Conservation (phyloP, 35 echinoderm and acorn worm species). For the Amphiura filiformis region DNA sequence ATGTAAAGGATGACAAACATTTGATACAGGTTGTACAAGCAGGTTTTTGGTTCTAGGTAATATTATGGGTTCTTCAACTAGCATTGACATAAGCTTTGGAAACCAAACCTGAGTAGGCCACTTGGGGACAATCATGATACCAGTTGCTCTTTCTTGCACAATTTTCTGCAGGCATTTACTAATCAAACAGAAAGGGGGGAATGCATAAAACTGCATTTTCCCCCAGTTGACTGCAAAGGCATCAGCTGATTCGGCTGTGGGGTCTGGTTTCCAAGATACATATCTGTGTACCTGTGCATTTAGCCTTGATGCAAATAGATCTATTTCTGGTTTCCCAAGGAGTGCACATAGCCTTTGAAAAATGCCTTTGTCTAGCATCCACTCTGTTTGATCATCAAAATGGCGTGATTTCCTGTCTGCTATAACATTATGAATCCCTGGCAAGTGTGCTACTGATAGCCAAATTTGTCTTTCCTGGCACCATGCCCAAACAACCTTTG, state of each 20-base stretch:
- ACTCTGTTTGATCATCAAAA: conserved; percentile 25
- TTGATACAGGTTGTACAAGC: conserved; percentile 20
- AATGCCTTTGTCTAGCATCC: conserved; percentile 20
- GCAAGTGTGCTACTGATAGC: conserved; percentile 47
- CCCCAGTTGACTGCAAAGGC: conserved; percentile 34
- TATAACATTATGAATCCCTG: conserved; percentile 22
- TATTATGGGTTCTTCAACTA: conserved; percentile 15
- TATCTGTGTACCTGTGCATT: no score
- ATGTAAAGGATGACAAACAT: conserved; percentile 21
- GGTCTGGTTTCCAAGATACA: no score
- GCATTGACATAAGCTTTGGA: not conserved
- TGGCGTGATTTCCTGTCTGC: conserved; percentile 31
- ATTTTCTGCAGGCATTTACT: conserved; percentile 55
- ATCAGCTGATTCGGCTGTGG: no score
- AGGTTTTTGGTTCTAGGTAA: not conserved
- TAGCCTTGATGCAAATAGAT: conserved; percentile 62
- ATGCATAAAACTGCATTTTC: conserved; percentile 48
- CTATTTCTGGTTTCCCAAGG: conserved; percentile 49
- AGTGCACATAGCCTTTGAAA: conserved; percentile 17
- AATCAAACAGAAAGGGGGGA: conserved; percentile 53
- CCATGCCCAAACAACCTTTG: conserved; percentile 46
- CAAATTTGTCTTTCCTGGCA: conserved; percentile 41
- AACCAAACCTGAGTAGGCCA: conserved; percentile 59
- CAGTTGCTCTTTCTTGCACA: conserved; percentile 25
- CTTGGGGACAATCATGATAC: conserved; percentile 39